phyloP scores from a whole-genome alignment of 2,797 vertebrate species.

The Sarcophilus harrisii region DNA sequence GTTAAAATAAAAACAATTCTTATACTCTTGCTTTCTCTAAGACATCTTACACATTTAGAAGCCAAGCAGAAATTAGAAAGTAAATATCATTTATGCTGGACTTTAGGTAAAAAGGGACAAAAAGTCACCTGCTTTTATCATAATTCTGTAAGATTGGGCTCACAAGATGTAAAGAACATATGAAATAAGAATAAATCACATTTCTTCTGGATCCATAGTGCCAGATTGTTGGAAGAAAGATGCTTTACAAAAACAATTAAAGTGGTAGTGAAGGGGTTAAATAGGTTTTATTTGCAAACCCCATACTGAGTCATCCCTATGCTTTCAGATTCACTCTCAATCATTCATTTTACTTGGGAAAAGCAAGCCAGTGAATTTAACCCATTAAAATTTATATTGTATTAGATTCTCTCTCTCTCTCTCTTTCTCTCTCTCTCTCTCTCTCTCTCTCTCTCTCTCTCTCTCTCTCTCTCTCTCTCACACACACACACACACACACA shows the following conservation, averaged over 20 bases:
- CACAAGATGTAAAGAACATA: constrained; percentile 29
- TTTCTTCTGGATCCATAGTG: constrained; percentile 25
- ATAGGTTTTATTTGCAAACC: constrained; percentile 67
- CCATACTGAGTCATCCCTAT: constrained; percentile 73
- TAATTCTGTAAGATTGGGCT: constrained; percentile 25
- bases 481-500: no score
- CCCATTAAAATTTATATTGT: constrained; percentile 54
- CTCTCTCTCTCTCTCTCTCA: no score
- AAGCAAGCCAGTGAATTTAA: constrained; percentile 66
- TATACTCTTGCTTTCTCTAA: neutral
- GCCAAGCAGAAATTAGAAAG: constrained; percentile 58
- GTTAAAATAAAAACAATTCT: constrained; percentile 53
- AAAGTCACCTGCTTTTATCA: constrained; percentile 54
- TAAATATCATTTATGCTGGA: constrained; percentile 56
- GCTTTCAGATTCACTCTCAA: constrained; percentile 42
- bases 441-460: neutral
- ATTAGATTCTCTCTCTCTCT: neutral
- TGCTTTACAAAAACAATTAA: neutral
- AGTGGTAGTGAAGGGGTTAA: constrained; percentile 56
- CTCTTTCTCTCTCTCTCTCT: neutral
- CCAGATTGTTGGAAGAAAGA: constrained; percentile 37
- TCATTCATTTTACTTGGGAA: constrained; percentile 57
- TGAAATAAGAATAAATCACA: constrained; percentile 51
- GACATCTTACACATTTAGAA: constrained; percentile 20
- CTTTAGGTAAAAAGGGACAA: constrained; percentile 38